Evolutionary conservation across 2,797 vertebrate species (phyloP).

Genomic region (Acridotheres tristis): DNA sequence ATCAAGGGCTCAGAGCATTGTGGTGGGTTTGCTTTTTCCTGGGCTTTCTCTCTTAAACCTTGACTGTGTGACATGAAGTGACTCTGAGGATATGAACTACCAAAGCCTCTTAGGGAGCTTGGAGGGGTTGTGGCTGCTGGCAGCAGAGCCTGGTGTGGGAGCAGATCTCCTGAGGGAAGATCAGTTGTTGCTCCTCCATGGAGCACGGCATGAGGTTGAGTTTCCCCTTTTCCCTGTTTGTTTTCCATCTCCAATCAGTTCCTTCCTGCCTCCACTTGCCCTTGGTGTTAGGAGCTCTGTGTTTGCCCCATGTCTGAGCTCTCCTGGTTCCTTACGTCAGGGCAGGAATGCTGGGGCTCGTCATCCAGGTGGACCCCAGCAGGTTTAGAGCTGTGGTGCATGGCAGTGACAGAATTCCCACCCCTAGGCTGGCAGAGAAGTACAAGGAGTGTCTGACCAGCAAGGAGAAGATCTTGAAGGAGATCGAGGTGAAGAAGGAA

Average conservation of each 20-base stretch:
- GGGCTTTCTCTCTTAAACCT: not conserved
- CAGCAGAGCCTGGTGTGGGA: not conserved
- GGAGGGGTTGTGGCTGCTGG: accelerated
- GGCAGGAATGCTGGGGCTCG: not conserved
- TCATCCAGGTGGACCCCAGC: not conserved
- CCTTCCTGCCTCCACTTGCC: not conserved
- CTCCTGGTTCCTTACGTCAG: not conserved
- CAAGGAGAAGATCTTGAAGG: conserved; percentile 96
- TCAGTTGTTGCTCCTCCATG: accelerated
- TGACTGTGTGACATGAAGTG: not conserved
- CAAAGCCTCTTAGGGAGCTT: not conserved
- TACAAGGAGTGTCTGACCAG: conserved; percentile 89
- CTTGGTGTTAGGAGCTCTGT: not conserved
- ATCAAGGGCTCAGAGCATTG: accelerated
- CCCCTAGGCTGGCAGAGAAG: conserved; percentile 89
- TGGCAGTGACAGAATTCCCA: not conserved
- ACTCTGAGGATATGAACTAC: not conserved
- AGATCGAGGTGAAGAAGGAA: conserved; percentile 97
- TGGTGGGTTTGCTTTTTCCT: not conserved
- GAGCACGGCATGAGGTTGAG: accelerated
- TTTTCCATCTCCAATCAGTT: not conserved
- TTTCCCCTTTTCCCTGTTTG: not conserved
- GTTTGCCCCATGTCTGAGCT: not conserved
- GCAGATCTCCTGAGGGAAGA: not conserved
- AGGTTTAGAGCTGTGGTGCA: not conserved